Percentiles rank a stretch among this genome's conserved stretches.
Conservation (phyloP, 2,888 invertebrate species). For the Eilema depressum region DNA sequence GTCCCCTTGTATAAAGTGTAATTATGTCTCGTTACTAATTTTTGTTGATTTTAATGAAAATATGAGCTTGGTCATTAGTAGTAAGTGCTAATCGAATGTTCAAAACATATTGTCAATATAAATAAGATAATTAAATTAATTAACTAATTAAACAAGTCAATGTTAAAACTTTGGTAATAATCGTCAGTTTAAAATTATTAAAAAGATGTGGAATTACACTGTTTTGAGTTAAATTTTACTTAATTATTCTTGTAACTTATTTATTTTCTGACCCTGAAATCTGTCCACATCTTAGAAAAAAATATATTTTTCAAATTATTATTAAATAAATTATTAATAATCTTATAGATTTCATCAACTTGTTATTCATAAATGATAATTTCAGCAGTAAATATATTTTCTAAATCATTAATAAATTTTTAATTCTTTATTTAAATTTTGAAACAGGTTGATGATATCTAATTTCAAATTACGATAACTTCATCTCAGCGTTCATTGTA, state of each 20-base stretch:
- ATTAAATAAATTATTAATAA: conserved; percentile 42
- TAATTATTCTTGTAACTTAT: conserved; percentile 11
- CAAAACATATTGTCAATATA: conserved; percentile 82
- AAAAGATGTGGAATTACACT: conserved; percentile 45
- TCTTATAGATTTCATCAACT: conserved; percentile 36
- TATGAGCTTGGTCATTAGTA: conserved; percentile 82
- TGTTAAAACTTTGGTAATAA: conserved; percentile 67
- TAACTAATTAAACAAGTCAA: conserved; percentile 68
- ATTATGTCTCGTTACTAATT: conserved; percentile 40
- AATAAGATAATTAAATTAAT: conserved; percentile 62
- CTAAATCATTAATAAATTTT: neutral
- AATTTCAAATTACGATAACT: conserved; percentile 40
- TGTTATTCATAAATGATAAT: conserved; percentile 29
- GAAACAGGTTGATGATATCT: conserved; percentile 40
- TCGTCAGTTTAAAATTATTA: conserved; percentile 51
- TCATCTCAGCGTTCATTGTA: conserved; percentile 71
- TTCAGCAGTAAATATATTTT: conserved; percentile 10
- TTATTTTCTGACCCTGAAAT: neutral
- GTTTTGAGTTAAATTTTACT: neutral
- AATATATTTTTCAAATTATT: conserved; percentile 35
- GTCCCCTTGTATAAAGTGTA: conserved; percentile 31
- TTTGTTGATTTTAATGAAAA: conserved; percentile 54
- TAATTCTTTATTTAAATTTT: neutral
- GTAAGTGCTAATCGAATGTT: conserved; percentile 78
- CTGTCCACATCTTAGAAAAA: conserved; percentile 34